Conservation (phyloP, 1,140 invertebrate species). For the Glossosoma conforme region DNA sequence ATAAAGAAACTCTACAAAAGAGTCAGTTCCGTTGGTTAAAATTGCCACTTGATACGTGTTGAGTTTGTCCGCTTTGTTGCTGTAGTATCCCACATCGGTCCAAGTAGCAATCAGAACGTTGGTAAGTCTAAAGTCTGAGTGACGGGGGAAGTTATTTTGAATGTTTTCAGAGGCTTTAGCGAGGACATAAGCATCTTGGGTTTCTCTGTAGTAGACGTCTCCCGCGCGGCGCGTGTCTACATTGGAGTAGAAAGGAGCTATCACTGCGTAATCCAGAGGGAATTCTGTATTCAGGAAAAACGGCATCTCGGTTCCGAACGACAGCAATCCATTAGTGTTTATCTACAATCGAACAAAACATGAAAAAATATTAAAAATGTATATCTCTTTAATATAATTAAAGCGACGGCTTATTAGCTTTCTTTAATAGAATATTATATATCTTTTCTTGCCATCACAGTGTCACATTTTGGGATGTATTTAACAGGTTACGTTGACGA, state of each 20-base stretch:
- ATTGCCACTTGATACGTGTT: conserved; percentile 79
- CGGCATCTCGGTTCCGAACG: conserved; percentile 81
- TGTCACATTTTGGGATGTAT: too few relatives aligned
- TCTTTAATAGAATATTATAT: too few relatives aligned
- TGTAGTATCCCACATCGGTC: conserved; percentile 60
- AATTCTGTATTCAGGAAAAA: conserved; percentile 83
- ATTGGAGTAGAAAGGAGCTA: conserved; percentile 88
- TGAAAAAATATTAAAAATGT: neutral
- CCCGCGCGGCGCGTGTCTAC: conserved; percentile 76
- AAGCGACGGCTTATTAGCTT: too few relatives aligned
- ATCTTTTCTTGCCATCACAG: too few relatives aligned
- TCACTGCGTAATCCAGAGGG: conserved; percentile 83
- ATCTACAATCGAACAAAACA: conserved; percentile 67
- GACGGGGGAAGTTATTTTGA: conserved; percentile 63
- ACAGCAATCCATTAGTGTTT: conserved; percentile 87
- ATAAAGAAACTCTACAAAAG: conserved; percentile 82
- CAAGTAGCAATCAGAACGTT: conserved; percentile 71
- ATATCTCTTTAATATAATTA: neutral
- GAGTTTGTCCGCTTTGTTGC: conserved; percentile 45
- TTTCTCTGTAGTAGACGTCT: conserved; percentile 74
- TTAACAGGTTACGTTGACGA: too few relatives aligned
- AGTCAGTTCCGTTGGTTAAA: conserved; percentile 74
- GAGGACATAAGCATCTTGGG: conserved; percentile 58
- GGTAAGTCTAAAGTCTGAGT: conserved; percentile 57
- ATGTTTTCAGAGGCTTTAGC: conserved; percentile 63